These are phyloP conservation scores for Chauna torquata DNA, from an alignment of 2,113 vertebrate species.

Conservation along the genomic window DNA sequence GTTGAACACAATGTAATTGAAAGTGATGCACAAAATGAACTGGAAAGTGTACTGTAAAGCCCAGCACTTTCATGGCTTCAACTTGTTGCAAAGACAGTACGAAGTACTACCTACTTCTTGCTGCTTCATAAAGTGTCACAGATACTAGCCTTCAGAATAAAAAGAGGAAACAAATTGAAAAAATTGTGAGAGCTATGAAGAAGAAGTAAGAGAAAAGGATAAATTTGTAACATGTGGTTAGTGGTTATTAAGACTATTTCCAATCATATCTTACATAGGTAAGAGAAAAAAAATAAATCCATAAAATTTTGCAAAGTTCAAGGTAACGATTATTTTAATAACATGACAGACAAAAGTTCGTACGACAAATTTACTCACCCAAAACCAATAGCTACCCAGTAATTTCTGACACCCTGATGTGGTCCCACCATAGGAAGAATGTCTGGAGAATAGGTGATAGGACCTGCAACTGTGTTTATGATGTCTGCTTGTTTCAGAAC, in stretches of 20 bases:
- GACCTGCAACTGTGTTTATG: slow-evolving; percentile 90
- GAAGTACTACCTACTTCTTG: neutral
- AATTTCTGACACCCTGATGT: slow-evolving; percentile 90
- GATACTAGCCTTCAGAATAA: neutral
- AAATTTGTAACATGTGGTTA: neutral
- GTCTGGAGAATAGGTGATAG: slow-evolving; percentile 97
- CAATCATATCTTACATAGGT: neutral
- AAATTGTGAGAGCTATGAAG: neutral
- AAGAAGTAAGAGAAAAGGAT: neutral
- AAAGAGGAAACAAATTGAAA: neutral
- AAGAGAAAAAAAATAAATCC: neutral
- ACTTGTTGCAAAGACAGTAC: neutral
- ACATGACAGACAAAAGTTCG: neutral
- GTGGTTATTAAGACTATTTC: neutral
- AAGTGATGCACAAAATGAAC: neutral
- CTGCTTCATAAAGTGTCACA: neutral
- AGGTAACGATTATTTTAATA: neutral
- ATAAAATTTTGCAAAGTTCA: neutral
- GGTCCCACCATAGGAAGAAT: slow-evolving; percentile 96
- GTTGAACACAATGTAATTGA: neutral
- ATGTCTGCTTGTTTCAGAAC: slow-evolving; percentile 92
- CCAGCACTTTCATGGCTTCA: neutral
- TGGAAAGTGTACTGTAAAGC: neutral
- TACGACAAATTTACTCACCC: slow-evolving; percentile 80
- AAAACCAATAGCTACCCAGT: slow-evolving; percentile 95